Base-by-base conservation (phyloP, 2,888 invertebrate species). In the Eilema depressum region DNA sequence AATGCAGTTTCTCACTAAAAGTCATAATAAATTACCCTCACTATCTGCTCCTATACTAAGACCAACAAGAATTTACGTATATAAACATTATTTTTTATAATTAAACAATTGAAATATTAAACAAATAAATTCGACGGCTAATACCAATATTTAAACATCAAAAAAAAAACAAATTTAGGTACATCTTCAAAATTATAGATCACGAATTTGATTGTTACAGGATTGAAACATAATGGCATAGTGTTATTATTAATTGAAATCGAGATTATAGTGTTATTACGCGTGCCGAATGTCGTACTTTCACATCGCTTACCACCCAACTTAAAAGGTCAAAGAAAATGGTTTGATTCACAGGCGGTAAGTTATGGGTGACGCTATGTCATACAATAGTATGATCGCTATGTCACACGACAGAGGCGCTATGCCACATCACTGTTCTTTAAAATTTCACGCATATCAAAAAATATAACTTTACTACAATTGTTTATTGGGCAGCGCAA, bases 1-100 rank as follows among this genome's bases (percentile, higher is more conserved):
- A 53, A n/a, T 53, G n/a, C 20, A 53, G n/a, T 53, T n/a, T 53
- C 53, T 53, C 53, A 53, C 53, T 53, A 53, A 53, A 53, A 53
- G 53, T 53, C 53, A 53, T 10, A 53, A 53, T 53, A 53, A 53
- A 53, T 53, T n/a, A 53, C n/a, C 53, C 53, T n/a, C n/a, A 53
- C 53, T 10, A 53, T 53, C 53, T 53, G 17, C 14, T 41, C 10
- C 53, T 53, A 53, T n/a, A 53, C n/a, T 53, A 53, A n/a, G n/a
- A 53, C 53, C 20, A 53, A 53, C 53, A 10, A 53, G n/a, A 53
- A 53, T 53, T 53, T 53, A 53, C 53, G 53, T 53, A 53, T 53
- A 8, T 53, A 1, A 53, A 53, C 20, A n/a, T n/a, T 53, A 47
- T 47, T 53, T 53, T 53, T 53, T 53, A 17, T 20, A 47, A 47